phyloP scores from a whole-genome alignment of 2,797 vertebrate genomes.

The Lepus oiostolus region DNA sequence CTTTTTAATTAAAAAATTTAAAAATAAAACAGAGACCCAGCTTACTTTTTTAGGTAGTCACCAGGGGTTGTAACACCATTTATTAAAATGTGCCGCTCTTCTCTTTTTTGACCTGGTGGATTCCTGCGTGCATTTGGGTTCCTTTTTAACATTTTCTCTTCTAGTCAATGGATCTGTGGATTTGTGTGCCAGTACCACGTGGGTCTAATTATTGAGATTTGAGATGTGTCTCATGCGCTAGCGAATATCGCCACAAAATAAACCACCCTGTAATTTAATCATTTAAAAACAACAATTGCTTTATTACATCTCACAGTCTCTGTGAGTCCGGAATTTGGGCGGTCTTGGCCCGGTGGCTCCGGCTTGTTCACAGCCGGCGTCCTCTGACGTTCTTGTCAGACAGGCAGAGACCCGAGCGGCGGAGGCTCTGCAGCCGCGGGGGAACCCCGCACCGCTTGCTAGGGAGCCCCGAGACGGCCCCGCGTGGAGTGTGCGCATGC shows the following conservation, averaged over 20 bases:
- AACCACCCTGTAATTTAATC: slow-evolving; percentile 1
- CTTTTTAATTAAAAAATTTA: too few relatives aligned
- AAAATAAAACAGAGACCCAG: not conserved
- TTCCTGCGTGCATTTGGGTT: not conserved
- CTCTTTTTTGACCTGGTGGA: not conserved
- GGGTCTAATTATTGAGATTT: slow-evolving; percentile 10
- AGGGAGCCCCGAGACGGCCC: not conserved
- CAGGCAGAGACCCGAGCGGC: not conserved
- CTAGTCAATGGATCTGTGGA: not conserved
- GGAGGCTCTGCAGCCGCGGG: not conserved
- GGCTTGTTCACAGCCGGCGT: not conserved
- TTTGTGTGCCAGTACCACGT: not conserved
- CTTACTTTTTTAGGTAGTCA: slow-evolving; percentile 18
- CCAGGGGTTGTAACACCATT: not conserved
- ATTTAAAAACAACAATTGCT: slow-evolving; percentile 35
- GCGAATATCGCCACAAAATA: slow-evolving; percentile 27
- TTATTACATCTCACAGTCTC: not conserved
- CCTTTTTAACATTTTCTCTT: slow-evolving; percentile 27
- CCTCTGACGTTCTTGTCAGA: not conserved
- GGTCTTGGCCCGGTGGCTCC: not conserved
- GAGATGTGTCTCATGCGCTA: not conserved
- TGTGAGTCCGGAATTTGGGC: not conserved
- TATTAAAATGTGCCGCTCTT: slow-evolving; percentile 34
- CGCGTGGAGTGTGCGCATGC: not conserved
- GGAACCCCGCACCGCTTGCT: not conserved